Percentiles rank a stretch among this genome's conserved stretches.
Conservation (phyloP, 2,797 vertebrate genomes). For the Parotocinclus haroldoi region DNA sequence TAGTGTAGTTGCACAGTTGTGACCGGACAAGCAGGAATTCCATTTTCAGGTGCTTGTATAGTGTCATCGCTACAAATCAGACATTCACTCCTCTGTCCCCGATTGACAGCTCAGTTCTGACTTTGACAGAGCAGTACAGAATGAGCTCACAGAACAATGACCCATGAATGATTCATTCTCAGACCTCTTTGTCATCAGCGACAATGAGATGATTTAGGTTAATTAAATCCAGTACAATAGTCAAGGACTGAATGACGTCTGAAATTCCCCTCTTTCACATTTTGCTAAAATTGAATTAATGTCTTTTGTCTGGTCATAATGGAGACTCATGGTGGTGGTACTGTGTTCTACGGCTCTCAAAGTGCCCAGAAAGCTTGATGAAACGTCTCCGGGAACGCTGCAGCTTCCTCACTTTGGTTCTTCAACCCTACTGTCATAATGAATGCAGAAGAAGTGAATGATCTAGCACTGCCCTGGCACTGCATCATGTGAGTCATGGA, state of each 20-base stretch:
- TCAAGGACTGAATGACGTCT: slow-evolving; percentile 64
- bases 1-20: slow-evolving; percentile 6
- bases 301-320: slow-evolving; percentile 58
- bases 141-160: slow-evolving; percentile 68
- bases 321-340: slow-evolving; percentile 42
- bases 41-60: slow-evolving; percentile 48
- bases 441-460: slow-evolving; percentile 57
- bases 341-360: slow-evolving; percentile 33
- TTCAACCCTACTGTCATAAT: slow-evolving; percentile 39
- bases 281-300: slow-evolving; percentile 70
- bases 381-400: slow-evolving; percentile 15
- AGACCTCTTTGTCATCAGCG: slow-evolving; percentile 72
- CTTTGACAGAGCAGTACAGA: slow-evolving; percentile 62
- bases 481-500: neutral
- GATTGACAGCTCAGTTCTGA: slow-evolving; percentile 58
- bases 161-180: slow-evolving; percentile 68
- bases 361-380: slow-evolving; percentile 33
- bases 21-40: slow-evolving; percentile 30
- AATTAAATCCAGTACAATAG: slow-evolving; percentile 74
- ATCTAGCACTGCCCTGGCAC: slow-evolving; percentile 57
- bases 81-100: slow-evolving; percentile 47
- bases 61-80: slow-evolving; percentile 49
- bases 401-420: slow-evolving; percentile 11
- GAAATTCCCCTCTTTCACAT: slow-evolving; percentile 52
- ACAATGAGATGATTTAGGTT: slow-evolving; percentile 75